These are phyloP conservation scores for Lottia gigantea DNA, from an alignment of 2,888 invertebrate species.

Conservation along the genomic window DNA sequence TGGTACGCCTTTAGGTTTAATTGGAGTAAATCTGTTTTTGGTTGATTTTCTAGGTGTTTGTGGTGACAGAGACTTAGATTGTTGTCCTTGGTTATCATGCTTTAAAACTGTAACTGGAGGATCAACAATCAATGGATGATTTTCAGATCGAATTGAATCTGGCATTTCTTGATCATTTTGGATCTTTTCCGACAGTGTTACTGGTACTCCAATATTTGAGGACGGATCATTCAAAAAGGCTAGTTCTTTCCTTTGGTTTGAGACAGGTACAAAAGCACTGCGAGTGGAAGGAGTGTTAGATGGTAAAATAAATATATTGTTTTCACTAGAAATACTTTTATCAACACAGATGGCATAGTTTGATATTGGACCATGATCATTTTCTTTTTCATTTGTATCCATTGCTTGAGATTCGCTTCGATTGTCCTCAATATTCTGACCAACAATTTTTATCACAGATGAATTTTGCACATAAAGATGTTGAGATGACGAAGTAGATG, in stretches of 20 bases:
- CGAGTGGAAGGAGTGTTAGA: conserved; percentile 38
- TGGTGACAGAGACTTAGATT: conserved; percentile 30
- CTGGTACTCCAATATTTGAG: not conserved
- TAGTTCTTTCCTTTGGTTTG: conserved; percentile 30
- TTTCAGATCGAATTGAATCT: not conserved
- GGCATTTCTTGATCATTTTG: conserved; percentile 10
- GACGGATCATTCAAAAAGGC: conserved; percentile 2
- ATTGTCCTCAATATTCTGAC: conserved; percentile 13
- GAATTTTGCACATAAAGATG: conserved; percentile 17
- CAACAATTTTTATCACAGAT: conserved; percentile 19
- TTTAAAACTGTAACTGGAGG: conserved; percentile 5
- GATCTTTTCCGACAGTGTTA: conserved; percentile 8
- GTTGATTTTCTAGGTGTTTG: conserved; percentile 34
- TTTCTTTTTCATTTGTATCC: conserved; percentile 7
- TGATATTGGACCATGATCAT: not conserved
- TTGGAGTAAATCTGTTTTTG: conserved; percentile 53
- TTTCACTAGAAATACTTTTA: conserved; percentile 12
- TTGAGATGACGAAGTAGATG: not conserved
- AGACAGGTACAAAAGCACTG: conserved; percentile 62
- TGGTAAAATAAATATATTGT: conserved; percentile 17
- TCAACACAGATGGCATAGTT: conserved; percentile 6
- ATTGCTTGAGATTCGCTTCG: not conserved
- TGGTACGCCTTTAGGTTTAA: conserved; percentile 54
- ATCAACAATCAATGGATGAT: not conserved
- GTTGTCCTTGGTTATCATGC: not conserved